phyloP scores from a whole-genome alignment of 37 sponge, comb jelly and placozoan species.

The Bolinopsis microptera region DNA sequence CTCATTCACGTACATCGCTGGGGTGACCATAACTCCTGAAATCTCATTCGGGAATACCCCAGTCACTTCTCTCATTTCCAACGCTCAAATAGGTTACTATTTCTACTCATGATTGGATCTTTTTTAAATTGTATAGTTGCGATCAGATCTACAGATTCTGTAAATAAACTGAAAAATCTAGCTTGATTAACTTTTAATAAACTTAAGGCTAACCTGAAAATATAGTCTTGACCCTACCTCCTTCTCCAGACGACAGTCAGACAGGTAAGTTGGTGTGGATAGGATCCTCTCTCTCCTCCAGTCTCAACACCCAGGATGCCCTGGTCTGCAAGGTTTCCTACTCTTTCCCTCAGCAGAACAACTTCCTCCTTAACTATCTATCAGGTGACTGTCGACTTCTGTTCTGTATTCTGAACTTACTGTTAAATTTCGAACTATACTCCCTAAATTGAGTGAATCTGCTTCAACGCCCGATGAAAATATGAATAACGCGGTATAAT shows the following conservation, averaged over 20 bases:
- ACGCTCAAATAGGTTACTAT: background rate
- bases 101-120: too few species aligned
- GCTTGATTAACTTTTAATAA: too few species aligned
- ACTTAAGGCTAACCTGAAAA: too few species aligned
- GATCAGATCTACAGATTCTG: too few species aligned
- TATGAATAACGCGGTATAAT: too few species aligned
- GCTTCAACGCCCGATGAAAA: too few species aligned
- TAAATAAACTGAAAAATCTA: too few species aligned
- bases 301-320: background rate
- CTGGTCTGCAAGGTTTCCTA: background rate
- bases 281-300: background rate
- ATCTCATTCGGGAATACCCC: background rate
- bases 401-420: too few species aligned
- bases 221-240: too few species aligned
- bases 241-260: background rate
- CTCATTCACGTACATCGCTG: background rate
- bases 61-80: background rate
- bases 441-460: too few species aligned
- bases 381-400: background rate
- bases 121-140: too few species aligned
- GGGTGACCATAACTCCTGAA: background rate
- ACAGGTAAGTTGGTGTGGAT: background rate
- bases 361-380: background rate
- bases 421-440: too few species aligned
- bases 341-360: background rate